phyloP scores from a whole-genome alignment of 2,113 vertebrate genomes.

The Sinocyclocheilus anshuiensis region DNA sequence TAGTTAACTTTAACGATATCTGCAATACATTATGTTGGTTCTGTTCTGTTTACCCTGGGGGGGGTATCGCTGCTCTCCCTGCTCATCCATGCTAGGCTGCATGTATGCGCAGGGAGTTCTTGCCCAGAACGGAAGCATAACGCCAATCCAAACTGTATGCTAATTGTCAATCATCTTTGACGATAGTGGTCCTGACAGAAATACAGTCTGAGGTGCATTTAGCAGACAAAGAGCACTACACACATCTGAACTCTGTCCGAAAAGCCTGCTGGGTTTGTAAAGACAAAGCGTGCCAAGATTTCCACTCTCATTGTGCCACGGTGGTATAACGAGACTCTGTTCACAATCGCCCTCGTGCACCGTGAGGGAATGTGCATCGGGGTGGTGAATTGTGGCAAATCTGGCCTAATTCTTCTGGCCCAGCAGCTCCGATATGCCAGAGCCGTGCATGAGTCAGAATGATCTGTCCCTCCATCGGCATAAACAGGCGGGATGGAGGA shows the following conservation, averaged over 20 bases:
- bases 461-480: not conserved
- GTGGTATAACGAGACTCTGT: slow-evolving; percentile 19
- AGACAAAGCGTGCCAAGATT: slow-evolving; percentile 32
- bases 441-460: slow-evolving; percentile 50
- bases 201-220: not conserved
- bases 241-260: slow-evolving; percentile 30
- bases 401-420: slow-evolving; percentile 76
- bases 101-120: too few species aligned
- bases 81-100: too few species aligned
- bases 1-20: too few species aligned
- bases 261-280: not conserved
- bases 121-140: too few species aligned
- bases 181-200: too few species aligned
- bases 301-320: not conserved
- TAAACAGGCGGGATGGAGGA: not conserved
- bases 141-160: too few species aligned
- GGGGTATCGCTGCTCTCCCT: too few species aligned
- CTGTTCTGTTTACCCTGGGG: too few species aligned
- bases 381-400: slow-evolving; percentile 76
- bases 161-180: too few species aligned
- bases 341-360: slow-evolving; percentile 32
- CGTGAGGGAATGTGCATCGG: slow-evolving; percentile 61
- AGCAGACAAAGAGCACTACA: slow-evolving; percentile 1
- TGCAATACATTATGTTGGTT: too few species aligned
- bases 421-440: slow-evolving; percentile 69